Evolutionary conservation across 2,113 vertebrate genomes (phyloP).

Genomic region (Cacatua alba): DNA sequence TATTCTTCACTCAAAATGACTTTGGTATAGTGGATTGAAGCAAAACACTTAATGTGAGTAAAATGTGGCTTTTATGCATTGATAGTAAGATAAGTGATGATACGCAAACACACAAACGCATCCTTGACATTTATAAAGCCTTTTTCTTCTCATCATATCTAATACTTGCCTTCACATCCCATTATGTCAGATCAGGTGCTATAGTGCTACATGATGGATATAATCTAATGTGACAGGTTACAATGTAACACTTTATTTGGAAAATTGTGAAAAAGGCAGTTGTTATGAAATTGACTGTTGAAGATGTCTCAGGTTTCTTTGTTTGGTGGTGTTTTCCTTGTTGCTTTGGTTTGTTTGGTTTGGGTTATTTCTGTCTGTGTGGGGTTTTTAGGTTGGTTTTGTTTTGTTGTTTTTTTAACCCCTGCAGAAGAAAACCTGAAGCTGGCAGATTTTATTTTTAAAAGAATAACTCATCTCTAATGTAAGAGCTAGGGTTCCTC

Average conservation of each 20-base stretch:
- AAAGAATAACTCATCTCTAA: background rate
- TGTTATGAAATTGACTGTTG: background rate
- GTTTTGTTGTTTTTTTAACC: background rate
- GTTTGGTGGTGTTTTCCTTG: background rate
- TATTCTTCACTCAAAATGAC: background rate
- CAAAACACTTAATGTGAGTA: background rate
- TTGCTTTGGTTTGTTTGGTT: background rate
- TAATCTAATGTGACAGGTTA: slow-evolving; percentile 37
- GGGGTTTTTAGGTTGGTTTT: rapidly evolving
- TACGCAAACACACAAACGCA: background rate
- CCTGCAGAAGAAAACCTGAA: background rate
- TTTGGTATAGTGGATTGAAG: background rate
- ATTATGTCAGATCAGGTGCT: slow-evolving; percentile 27
- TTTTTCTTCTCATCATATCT: background rate
- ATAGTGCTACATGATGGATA: background rate
- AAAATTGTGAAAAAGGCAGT: background rate
- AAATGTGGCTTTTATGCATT: background rate
- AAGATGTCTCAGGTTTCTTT: background rate
- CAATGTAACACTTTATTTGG: slow-evolving; percentile 32
- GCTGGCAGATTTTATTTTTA: background rate
- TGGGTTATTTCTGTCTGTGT: background rate
- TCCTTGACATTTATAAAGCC: background rate
- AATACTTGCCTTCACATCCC: slow-evolving; percentile 13
- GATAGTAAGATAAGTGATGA: background rate
- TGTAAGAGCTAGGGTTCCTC: background rate